Base-by-base conservation (phyloP, 2,888 invertebrate species). In the Hypomecis atomaria region DNA sequence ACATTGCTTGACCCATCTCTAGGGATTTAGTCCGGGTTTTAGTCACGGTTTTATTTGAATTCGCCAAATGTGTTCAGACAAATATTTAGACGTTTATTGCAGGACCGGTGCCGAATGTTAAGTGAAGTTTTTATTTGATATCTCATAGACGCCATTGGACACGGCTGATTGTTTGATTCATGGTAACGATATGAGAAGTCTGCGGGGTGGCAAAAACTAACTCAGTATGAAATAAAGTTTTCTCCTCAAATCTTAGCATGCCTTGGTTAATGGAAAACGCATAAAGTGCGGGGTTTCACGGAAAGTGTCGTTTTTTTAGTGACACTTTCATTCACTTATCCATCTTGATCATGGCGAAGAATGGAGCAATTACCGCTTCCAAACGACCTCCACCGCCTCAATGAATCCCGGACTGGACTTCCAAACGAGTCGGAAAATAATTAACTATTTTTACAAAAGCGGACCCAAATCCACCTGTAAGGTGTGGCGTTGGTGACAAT, bases 1-100 rank as follows among this genome's bases (percentile, higher is more conserved):
- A 73, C 57, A 73, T 73, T 71, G 74, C 82, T 87, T 89, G 90
- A 89, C 89, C 90, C 81, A 86, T 90, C 92, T 84, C 89, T 67
- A 74, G 89, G 89, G 91, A 91, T 83, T 83, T 77, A 79, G 77
- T 72, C 75, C 82, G 82, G 85, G 86, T 82, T 90, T 92, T 91
- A 83, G 92, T 89, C 85, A 90, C 84, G 91, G 90, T 86, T 87
- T 89, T 91, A 91, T 92, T 91, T 88, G 92, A 89, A 90, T 90
- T 84, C 83, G 79, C 84, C 80, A 83, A 88, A 88, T 85, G 85
- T 81, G 78, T 82, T 71, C 86, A 54, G 85, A 90, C 91, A 92
- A 92, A 92, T 92, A 92, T 92, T 92, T 91, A 88, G 87, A 91
- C 90, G 86, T 91, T 90, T 91, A 92, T 92, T 91, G 81, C 77